Evolutionary conservation across 2,797 vertebrate species (phyloP), one percentile per base, ranked within the genome.

Genomic region (Sebastes vulpes): DNA sequence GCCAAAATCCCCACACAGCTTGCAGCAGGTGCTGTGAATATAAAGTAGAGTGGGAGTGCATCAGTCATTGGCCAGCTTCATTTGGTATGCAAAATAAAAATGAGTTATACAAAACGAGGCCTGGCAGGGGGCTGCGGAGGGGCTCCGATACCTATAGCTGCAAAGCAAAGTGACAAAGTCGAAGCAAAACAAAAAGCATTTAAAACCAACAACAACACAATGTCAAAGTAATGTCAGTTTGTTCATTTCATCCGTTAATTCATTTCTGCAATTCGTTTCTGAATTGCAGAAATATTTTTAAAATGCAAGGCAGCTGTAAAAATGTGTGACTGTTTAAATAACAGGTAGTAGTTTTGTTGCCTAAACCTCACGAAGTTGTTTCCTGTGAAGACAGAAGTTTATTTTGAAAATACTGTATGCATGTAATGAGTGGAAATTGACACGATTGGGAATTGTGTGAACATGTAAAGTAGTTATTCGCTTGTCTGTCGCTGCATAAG

Each of bases 41-140:
- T 88, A 82, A 90, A 88, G 84, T 66, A 68, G 79, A 78, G 72
- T 66, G 63, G 18, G 56, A 89, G 81, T 70, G 73, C 86, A 88
- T 91, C 81, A 83, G 80, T 86, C 81, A 72, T 28, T 82, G 85
- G 86, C 73, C 11, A 72, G 52, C 66, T 77, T 85, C 67, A 83
- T 87, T 89, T 83, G 74, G 77, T 82, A 87, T 90, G 86, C 91
- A 89, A 90, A 91, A 86, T 82, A 74, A 86, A 86, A 90, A 87
- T 75, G 65, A 91, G 75, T 87, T 89, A 28, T 60, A 86, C 70
- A 73, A 83, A 80, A 85, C 31, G 14, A 82, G 59, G 46, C 48
- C 81, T 80, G 81, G 83, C 75, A 85, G 54, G 72, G 79, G 81
- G 60, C 61, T 48, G 73, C 18, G 14, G 35, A 67, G 58, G 38